Evolutionary conservation across 2,797 vertebrate genomes (phyloP), one percentile per base, ranked within the genome.

Genomic region (Melanotaenia pygmaea): DNA sequence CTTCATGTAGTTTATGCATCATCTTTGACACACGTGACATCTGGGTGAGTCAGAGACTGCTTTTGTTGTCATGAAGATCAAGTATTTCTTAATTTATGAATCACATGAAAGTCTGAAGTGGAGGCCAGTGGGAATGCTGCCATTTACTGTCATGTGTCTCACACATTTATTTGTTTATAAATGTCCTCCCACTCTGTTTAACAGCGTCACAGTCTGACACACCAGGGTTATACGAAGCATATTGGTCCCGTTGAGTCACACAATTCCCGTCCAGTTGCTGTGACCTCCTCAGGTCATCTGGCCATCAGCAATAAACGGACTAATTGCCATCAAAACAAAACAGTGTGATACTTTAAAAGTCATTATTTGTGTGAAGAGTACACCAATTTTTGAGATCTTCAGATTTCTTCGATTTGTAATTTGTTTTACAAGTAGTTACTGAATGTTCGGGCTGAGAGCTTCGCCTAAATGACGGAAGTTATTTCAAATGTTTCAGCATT

Each of bases 141-240:
- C 74, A 79, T 73, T 70, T 72, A 50, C 60, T 68, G 50, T 87
- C 90, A 93, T 89, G 75, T 93, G 93, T 88, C 81, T 34, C 68
- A 62, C 68, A 62, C 91, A 85, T 83, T 89, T 88, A 88, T 89
- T 92, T 92, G 88, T 90, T 90, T 88, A 79, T 35, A 67, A 64
- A 59, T 72, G 64, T 90, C 67, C 70, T 84, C 76, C 60, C 75
- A 59, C 35, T 82, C 61, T 60, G 68, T 76, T 77, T 66, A 82
- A 83, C 70, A 78, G 71, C 34, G 10, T 76, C 72, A 59, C 71
- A 64, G 37, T 80, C 70, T 72, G 68, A 34, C 85, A 89, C 88
- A 79, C 76, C 79, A 74, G 5, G 56, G 43, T 84, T 59, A 86
- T 82, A 72, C 61, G 20, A 79, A 85, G 53, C 81, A 80, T 56